These are phyloP conservation scores for Pammene fasciana DNA, from an alignment of 2,888 invertebrate genomes.

Conservation along the genomic window DNA sequence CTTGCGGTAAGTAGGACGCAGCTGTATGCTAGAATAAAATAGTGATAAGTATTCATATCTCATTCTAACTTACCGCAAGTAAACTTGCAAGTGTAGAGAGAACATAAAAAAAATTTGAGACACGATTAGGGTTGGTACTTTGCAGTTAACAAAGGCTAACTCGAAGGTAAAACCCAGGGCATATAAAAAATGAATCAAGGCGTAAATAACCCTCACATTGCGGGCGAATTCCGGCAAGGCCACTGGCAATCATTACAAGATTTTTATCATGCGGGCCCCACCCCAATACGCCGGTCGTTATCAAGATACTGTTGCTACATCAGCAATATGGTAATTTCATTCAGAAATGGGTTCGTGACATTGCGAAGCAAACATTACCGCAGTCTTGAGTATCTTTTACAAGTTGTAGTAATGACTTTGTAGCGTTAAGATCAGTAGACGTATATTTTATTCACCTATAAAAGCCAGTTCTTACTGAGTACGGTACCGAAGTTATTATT, in stretches of 20 bases:
- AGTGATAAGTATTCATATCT: too few species aligned
- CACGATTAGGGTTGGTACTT: too few species aligned
- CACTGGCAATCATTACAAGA: slow-evolving; percentile 29
- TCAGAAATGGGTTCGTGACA: slow-evolving; percentile 15
- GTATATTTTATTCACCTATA: background rate
- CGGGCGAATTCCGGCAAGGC: slow-evolving; percentile 24
- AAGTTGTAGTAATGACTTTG: slow-evolving; percentile 1
- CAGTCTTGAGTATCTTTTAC: slow-evolving; percentile 3
- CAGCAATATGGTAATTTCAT: slow-evolving; percentile 29
- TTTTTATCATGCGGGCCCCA: slow-evolving; percentile 28
- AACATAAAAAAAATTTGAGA: too few species aligned
- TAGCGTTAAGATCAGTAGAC: background rate
- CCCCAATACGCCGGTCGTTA: slow-evolving; percentile 10
- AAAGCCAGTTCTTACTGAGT: background rate
- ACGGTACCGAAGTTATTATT: background rate
- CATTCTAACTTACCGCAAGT: too few species aligned
- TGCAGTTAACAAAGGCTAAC: slow-evolving; percentile 6
- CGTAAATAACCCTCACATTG: slow-evolving; percentile 13
- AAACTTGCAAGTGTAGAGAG: too few species aligned
- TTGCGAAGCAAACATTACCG: background rate
- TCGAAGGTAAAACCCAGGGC: background rate
- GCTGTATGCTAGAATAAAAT: too few species aligned
- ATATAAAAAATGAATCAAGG: slow-evolving; percentile 6
- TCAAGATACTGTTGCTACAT: slow-evolving; percentile 27
- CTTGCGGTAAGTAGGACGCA: too few species aligned